These are phyloP conservation scores for Tragelaphus imberbis DNA, from an alignment of 2,113 vertebrate species.

Conservation along the genomic window DNA sequence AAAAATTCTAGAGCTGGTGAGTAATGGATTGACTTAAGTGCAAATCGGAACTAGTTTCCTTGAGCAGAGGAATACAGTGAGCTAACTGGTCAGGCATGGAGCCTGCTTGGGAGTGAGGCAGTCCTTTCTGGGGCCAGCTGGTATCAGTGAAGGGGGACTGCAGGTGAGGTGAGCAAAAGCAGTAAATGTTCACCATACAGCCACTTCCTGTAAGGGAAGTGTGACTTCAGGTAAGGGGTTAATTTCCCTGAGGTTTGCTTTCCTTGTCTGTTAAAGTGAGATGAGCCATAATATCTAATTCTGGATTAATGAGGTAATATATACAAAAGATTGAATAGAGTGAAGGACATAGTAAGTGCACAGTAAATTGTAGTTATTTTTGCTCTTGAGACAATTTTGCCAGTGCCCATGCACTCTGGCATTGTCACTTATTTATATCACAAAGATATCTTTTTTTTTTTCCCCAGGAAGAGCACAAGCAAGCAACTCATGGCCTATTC, in stretches of 20 bases:
- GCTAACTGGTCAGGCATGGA: background rate
- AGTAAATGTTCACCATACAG: too few species aligned
- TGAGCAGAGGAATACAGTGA: background rate
- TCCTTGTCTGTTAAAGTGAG: background rate
- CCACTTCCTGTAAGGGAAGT: background rate
- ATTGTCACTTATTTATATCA: background rate
- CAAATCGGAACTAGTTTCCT: background rate
- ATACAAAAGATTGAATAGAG: background rate
- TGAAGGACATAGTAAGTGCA: background rate
- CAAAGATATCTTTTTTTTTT: background rate
- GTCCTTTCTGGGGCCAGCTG: background rate
- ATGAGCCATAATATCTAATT: background rate
- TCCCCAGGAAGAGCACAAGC: background rate
- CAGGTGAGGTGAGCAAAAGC: background rate
- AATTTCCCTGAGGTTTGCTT: background rate
- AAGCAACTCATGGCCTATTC: background rate
- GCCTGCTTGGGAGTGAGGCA: background rate
- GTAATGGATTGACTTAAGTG: background rate
- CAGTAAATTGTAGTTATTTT: background rate
- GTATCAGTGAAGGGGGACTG: background rate
- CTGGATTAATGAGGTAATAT: background rate
- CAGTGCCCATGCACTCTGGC: background rate
- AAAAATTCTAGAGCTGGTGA: background rate
- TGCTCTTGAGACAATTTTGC: background rate
- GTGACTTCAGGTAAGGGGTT: background rate